phyloP scores from a whole-genome alignment of 1,140 invertebrate species.

The Muscidifurax raptorellus region DNA sequence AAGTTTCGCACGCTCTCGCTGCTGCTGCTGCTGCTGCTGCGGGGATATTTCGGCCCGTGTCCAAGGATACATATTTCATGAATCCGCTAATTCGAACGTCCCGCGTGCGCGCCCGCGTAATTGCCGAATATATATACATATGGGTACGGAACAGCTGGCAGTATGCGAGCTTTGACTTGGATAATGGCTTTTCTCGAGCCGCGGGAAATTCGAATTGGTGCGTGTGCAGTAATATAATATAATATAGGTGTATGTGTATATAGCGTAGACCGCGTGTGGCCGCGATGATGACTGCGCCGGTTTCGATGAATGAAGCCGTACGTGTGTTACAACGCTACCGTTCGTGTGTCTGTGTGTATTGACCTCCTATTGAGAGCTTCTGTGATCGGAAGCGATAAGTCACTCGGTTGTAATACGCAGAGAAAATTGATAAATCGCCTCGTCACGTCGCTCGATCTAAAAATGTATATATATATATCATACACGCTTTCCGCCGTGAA shows the following conservation, averaged over 20 bases:
- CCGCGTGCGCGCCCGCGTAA: not conserved
- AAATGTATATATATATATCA: too few relatives aligned
- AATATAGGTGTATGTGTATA: too few relatives aligned
- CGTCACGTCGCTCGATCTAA: not conserved
- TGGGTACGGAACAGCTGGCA: too few relatives aligned
- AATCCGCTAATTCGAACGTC: conserved; percentile 8
- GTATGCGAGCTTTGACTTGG: too few relatives aligned
- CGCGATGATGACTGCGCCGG: not conserved
- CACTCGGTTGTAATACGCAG: not conserved
- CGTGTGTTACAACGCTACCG: not conserved
- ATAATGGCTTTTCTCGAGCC: not conserved
- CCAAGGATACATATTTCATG: conserved; percentile 33
- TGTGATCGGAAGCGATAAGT: conserved; percentile 19
- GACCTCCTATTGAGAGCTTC: conserved; percentile 17
- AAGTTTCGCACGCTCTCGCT: conserved; percentile 27
- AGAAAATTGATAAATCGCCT: conserved; percentile 43
- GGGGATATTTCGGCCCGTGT: not conserved
- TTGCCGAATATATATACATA: not conserved
- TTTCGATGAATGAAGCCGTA: not conserved
- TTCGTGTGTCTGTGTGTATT: conserved; percentile 12
- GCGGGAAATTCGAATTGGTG: too few relatives aligned
- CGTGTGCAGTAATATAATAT: too few relatives aligned
- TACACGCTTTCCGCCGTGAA: too few relatives aligned
- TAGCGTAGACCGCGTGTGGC: not conserved
- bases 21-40: not conserved